Conservation (phyloP, 2,797 vertebrate genomes). For the Myotis daubentonii region DNA sequence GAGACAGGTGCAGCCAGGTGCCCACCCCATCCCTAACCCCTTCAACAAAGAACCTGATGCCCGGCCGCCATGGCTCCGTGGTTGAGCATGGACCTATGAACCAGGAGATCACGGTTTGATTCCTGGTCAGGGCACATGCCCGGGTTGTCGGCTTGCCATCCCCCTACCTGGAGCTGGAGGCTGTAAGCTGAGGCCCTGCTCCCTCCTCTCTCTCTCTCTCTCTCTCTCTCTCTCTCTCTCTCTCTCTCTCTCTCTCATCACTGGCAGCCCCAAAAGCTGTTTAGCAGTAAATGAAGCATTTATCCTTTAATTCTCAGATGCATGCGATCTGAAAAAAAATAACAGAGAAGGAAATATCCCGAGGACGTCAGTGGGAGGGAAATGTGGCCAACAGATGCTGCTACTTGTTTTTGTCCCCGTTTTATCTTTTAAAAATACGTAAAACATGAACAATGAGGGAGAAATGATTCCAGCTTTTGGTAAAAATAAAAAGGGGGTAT, state of each 20-base stretch:
- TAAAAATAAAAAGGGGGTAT: constrained; percentile 25
- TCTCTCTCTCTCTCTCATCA: neutral
- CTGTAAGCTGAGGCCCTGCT: neutral
- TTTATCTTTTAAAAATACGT: constrained; percentile 83
- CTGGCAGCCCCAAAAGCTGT: constrained; percentile 32
- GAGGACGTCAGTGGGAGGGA: constrained; percentile 73
- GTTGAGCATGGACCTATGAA: no score
- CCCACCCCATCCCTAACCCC: neutral
- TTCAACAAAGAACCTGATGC: neutral
- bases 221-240: neutral
- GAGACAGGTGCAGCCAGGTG: neutral
- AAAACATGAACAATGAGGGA: constrained; percentile 78
- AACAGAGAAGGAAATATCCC: constrained; percentile 75
- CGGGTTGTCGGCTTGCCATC: no score
- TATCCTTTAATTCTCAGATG: constrained; percentile 71
- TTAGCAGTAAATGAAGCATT: constrained; percentile 54
- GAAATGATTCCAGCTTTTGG: constrained; percentile 75
- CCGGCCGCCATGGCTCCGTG: no score
- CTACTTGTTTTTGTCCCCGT: constrained; percentile 80
- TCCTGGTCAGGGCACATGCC: no score
- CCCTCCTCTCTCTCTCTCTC: neutral
- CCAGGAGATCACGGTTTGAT: no score
- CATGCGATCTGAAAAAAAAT: constrained; percentile 70
- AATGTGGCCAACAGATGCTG: constrained; percentile 84
- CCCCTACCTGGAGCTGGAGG: neutral